phyloP scores from a whole-genome alignment of 2,113 vertebrate genomes.

The Sebastes fasciatus region DNA sequence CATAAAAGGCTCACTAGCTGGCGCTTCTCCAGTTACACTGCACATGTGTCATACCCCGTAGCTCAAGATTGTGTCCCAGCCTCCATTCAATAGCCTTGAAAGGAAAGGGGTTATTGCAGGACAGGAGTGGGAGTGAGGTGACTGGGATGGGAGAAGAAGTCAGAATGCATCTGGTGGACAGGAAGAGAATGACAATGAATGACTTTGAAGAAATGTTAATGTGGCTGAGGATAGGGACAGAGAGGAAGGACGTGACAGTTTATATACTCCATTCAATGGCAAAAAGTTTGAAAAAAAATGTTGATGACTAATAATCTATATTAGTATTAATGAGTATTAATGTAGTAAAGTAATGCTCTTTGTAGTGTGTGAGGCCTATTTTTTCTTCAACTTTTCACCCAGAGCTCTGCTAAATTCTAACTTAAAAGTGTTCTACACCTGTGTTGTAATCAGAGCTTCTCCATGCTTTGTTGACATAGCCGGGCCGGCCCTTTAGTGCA shows the following conservation, averaged over 20 bases:
- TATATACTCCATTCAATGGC: neutral
- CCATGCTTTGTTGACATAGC: no score
- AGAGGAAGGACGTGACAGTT: neutral
- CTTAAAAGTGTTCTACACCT: no score
- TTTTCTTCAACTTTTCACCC: neutral
- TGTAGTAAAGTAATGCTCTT: neutral
- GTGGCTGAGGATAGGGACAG: neutral
- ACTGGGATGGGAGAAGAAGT: neutral
- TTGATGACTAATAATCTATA: neutral
- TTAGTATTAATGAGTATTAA: neutral
- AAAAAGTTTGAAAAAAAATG: neutral
- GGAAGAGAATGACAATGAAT: neutral
- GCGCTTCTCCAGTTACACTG: no score
- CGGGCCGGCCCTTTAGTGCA: no score
- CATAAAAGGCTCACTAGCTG: no score
- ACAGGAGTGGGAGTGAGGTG: neutral
- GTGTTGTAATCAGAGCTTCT: no score
- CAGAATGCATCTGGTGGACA: neutral
- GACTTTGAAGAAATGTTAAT: neutral
- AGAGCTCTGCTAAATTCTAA: neutral
- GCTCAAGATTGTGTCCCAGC: no score
- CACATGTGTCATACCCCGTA: no score
- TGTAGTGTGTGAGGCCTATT: neutral
- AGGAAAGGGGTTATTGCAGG: neutral
- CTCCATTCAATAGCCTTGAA: neutral